phyloP scores from a whole-genome alignment of 2,888 invertebrate genomes.

The Byasa hedistus region DNA sequence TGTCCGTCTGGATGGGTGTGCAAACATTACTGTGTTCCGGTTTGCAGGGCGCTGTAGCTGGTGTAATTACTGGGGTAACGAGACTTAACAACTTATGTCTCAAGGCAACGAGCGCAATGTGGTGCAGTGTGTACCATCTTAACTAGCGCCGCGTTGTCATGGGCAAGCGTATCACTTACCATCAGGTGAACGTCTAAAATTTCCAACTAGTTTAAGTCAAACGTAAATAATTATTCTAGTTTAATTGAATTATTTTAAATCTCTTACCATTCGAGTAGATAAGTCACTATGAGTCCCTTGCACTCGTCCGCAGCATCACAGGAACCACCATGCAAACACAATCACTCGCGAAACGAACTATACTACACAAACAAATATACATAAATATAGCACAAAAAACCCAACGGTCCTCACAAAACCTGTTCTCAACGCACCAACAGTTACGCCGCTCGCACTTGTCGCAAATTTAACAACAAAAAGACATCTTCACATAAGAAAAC shows the following conservation, averaged over 20 bases:
- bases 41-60: no score
- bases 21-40: no score
- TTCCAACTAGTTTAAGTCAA: no score
- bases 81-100: no score
- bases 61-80: no score
- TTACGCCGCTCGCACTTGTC: constrained; percentile 61
- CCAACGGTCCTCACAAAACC: constrained; percentile 68
- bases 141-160: no score
- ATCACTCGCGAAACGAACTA: constrained; percentile 58
- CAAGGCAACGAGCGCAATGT: no score
- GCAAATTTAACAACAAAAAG: constrained; percentile 60
- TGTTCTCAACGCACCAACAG: constrained; percentile 57
- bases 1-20: no score
- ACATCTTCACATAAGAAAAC: constrained; percentile 56
- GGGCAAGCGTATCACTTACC: no score
- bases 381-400: constrained; percentile 58
- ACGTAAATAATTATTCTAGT: no score
- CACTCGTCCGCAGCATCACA: constrained; percentile 59
- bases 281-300: constrained; percentile 45
- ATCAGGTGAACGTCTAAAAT: no score
- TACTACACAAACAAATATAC: constrained; percentile 55
- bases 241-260: constrained; percentile 23
- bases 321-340: constrained; percentile 50
- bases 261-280: constrained; percentile 54
- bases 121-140: no score